Base-by-base conservation (phyloP, 1,140 invertebrate species). In the Homalodisca vitripennis region DNA sequence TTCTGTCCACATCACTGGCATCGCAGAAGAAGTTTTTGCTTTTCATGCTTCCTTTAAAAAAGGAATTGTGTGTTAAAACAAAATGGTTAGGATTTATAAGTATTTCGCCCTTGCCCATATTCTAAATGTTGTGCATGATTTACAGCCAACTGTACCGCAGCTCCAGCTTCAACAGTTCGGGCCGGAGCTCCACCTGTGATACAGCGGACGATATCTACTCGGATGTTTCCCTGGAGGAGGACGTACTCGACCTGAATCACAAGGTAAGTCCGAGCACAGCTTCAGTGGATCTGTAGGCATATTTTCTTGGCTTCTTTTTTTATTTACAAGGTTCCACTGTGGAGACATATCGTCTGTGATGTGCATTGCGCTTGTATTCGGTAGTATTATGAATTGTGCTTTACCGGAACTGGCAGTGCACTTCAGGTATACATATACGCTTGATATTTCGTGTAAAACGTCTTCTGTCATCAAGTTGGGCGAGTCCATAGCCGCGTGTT, bases 201-300 rank as follows among this genome's bases (percentile, higher is more conserved):
- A 91, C 90, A 75, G 88, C 88, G 29, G 93, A 95, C 83, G 93
- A 95, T 81, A 93, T 95, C 86, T 94, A 93, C 81, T 94, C 92
- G 70, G 92, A 95, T 82, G 90, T 93, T 41, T 94, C 92, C 53
- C 82, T 95, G 57, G 92, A 94, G 79, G 93, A 95, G 77, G 93
- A 95, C 80, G 92, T 95, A 32, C 88, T 92, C 79, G 92, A 94
- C 82, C 88, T 95, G 74, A 95, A 91, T 81, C 91, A 41, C 17
- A 41, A 41, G 17, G 34, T 41, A 17, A 41, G 34, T 41, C 34
- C 34, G 34, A 41, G 6, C 34, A 10, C 6, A 41, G 6, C 34
- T 41, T n/a, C n/a, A 41, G 34, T 41, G 34, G n/a, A n/a, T n/a
- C n/a, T n/a, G n/a, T n/a, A n/a, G n/a, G n/a, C n/a, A n/a, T n/a